Evolutionary conservation across 2,888 invertebrate species (phyloP), one percentile per base, ranked within the genome.

Genomic region (Gortyna flavago): DNA sequence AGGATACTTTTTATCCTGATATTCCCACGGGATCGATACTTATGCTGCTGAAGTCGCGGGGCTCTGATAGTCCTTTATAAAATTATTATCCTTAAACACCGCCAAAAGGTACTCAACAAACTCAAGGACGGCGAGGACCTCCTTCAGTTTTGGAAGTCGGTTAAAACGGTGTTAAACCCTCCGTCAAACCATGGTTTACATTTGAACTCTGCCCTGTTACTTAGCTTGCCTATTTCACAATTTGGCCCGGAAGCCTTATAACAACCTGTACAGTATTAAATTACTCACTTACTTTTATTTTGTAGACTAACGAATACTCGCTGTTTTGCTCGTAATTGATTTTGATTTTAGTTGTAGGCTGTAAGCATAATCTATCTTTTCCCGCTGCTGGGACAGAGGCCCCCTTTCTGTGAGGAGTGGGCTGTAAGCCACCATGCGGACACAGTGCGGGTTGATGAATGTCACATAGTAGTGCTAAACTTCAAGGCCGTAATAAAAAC

Each of bases 181-280:
- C 29, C 48, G 0, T 21, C 13, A 16, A 77, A n/a, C 48, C n/a
- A 62, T 25, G 35, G 66, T 66, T 62, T 51, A 18, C 32, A 29
- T 29, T 38, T 61, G 59, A 75, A 70, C 70, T 32, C 5, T 25
- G 62, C n/a, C 59, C 35, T 51, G 41, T 62, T 59, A 70, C 35
- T 68, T 13, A 79, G 38, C 71, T 41, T 65, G 35, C 61, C 67
- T 64, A 66, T 71, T 75, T 75, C 74, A 72, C 72, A 75, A 84
- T 84, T 86, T 77, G 64, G 85, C 72, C 25, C 51, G 0, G 85
- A 85, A 85, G 69, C 86, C 85, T 0, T 75, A 75, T 16, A 51
- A 18, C 67, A 48, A 9, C 9, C 16, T n/a, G 75, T 79, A 73
- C 80, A 64, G 48, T 48, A 71, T 81, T 86, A 86, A 77, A 67